Conservation (phyloP, 1,140 invertebrate genomes). For the Aphidius ervi region DNA sequence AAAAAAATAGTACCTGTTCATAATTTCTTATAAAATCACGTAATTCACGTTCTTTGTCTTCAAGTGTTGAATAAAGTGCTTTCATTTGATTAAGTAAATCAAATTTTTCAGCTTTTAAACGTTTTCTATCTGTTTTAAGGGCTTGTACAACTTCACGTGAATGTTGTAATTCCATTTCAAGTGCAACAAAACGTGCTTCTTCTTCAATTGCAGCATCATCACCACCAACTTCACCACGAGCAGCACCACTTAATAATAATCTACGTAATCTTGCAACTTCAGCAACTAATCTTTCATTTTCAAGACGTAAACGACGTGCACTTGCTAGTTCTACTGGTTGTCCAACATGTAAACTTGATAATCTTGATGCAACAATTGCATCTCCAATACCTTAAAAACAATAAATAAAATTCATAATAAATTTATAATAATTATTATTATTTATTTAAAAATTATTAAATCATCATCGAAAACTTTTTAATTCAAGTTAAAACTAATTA, state of each 20-base stretch:
- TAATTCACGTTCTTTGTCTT: constrained; percentile 90
- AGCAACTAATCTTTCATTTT: constrained; percentile 65
- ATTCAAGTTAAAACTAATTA: neutral
- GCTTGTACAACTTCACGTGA: constrained; percentile 61
- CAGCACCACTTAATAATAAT: constrained; percentile 58
- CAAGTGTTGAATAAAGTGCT: constrained; percentile 86
- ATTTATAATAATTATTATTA: neutral
- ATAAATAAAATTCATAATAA: neutral
- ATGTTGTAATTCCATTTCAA: constrained; percentile 60
- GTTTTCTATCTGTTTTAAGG: constrained; percentile 83
- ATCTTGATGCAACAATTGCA: constrained; percentile 43
- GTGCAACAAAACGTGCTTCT: constrained; percentile 52
- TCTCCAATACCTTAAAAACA: constrained; percentile 39
- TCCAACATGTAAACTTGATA: constrained; percentile 45
- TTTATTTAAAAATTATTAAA: too few species aligned
- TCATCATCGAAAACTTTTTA: constrained; percentile 5
- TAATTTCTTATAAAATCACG: constrained; percentile 92
- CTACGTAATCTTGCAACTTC: constrained; percentile 62
- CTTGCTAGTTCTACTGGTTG: constrained; percentile 43
- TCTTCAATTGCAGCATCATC: constrained; percentile 55
- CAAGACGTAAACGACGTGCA: constrained; percentile 58
- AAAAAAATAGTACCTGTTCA: constrained; percentile 65
- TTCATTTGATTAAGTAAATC: constrained; percentile 93
- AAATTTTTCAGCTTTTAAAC: constrained; percentile 89
- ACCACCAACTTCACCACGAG: constrained; percentile 55